Evolutionary conservation across 2,113 vertebrate genomes (phyloP), one percentile per base, ranked within the genome.

Genomic region (Mola mola): DNA sequence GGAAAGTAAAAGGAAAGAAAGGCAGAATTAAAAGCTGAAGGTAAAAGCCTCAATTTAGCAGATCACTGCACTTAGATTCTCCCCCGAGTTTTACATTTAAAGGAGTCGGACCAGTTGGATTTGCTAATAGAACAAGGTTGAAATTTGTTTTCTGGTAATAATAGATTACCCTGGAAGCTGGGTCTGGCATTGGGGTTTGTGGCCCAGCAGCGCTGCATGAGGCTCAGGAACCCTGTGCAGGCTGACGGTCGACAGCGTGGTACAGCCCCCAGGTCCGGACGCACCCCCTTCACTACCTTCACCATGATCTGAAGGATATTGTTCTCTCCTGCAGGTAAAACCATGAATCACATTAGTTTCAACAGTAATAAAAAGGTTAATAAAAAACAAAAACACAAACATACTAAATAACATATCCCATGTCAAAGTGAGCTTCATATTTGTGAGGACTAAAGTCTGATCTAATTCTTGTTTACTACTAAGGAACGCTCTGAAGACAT

Each of bases 281-380:
- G 96, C 52, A 94, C 90, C 4, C 97, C 97, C 81, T 95, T 95
- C 38, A 97, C 96, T 72, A 99, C 97, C 82, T 97, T 97, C 84
- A 99, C 94, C 97, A 99, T 99, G 78, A 99, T 95, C 79, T 98
- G 96, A 40, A 98, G 92, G 85, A 99, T 97, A 55, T 96, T 99
- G 65, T 94, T 98, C 81, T 98, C 96, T n/a, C 96, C 97, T 99
- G 3, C 25, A 37, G 13, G 19, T 10, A 60, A 64, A 17, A 48
- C n/a, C n/a, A n/a, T n/a, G n/a, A 60, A 25, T 9, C 29, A 22
- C 2, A 3, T 46, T n/a, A 26, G 2, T 3, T 41, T 41, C 17
- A 8, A 8, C 13, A 8, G 1, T 3, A 3, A 15, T 36, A 4
- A 15, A 36, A 4, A 36, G 8, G 3, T 8, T 33, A 10, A 33